These are phyloP conservation scores for Orussus abietinus DNA, from an alignment of 1,140 invertebrate genomes.

Conservation along the genomic window DNA sequence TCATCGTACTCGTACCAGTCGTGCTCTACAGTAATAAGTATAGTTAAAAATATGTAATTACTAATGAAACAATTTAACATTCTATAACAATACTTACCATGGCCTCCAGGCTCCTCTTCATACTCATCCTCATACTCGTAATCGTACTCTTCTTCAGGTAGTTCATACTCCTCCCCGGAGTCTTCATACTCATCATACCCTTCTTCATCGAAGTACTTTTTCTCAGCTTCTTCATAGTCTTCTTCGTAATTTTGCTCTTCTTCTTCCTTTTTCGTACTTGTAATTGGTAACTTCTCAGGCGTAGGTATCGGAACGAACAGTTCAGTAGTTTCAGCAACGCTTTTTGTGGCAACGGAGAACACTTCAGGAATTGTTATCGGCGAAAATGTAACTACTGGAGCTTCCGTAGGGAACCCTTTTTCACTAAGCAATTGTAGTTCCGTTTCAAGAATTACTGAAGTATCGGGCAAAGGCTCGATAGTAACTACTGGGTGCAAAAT, in stretches of 20 bases:
- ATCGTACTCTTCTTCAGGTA: slow-evolving; percentile 2
- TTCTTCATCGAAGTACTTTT: no score
- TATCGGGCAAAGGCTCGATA: background rate
- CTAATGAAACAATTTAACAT: no score
- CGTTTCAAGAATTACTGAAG: slow-evolving; percentile 1
- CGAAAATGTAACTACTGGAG: background rate
- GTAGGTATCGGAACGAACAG: no score
- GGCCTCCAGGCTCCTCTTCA: background rate
- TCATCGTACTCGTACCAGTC: background rate
- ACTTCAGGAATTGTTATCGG: no score
- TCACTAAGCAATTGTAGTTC: background rate
- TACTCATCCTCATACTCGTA: slow-evolving; percentile 7
- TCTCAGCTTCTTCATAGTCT: no score
- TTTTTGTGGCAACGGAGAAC: background rate
- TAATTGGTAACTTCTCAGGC: no score
- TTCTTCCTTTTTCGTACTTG: no score
- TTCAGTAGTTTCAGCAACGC: background rate
- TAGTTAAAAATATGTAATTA: no score
- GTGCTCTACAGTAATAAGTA: no score
- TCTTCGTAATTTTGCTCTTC: no score
- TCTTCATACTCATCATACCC: slow-evolving; percentile 11
- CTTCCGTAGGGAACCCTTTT: background rate
- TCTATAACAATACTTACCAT: no score
- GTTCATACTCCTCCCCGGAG: slow-evolving; percentile 10
- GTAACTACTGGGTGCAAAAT: background rate